Percentiles rank a stretch among this genome's conserved stretches.
These are phyloP conservation scores for Heliconius nattereri DNA, from an alignment of 1,140 invertebrate species.

Conservation along the genomic window DNA sequence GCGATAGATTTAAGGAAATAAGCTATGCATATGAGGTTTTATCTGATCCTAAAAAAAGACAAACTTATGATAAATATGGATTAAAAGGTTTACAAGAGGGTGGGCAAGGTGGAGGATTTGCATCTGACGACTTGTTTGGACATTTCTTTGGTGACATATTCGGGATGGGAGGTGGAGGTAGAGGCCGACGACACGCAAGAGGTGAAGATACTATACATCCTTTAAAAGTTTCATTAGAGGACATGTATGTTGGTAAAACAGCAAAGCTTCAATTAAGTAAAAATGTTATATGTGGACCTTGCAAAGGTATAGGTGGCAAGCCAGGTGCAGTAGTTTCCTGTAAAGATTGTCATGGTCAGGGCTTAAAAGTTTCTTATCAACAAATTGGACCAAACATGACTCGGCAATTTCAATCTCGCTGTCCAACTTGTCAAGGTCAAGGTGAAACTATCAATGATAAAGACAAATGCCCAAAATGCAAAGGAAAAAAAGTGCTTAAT, in stretches of 20 bases:
- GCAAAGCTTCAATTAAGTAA: conserved; percentile 92
- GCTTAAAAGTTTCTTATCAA: conserved; percentile 86
- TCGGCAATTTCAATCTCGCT: conserved; percentile 91
- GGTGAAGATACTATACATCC: conserved; percentile 88
- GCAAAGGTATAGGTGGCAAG: conserved; percentile 92
- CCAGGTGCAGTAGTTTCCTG: conserved; percentile 88
- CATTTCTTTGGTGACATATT: conserved; percentile 86
- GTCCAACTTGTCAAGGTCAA: conserved; percentile 85
- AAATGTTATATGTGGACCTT: conserved; percentile 92
- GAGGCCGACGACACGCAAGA: conserved; percentile 77
- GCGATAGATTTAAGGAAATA: conserved; percentile 94
- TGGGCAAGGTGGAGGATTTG: conserved; percentile 82
- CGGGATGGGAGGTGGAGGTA: conserved; percentile 83
- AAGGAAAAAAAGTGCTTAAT: conserved; percentile 90
- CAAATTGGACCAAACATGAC: conserved; percentile 91
- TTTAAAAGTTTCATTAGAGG: conserved; percentile 91
- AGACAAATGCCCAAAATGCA: conserved; percentile 90
- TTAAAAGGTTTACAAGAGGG: conserved; percentile 91
- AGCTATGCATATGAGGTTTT: conserved; percentile 93
- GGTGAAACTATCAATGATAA: conserved; percentile 90
- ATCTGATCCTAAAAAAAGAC: conserved; percentile 86
- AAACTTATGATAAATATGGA: conserved; percentile 89
- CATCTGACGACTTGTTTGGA: conserved; percentile 84
- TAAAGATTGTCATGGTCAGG: conserved; percentile 88
- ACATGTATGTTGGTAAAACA: conserved; percentile 94